phyloP scores from a whole-genome alignment of 2,113 vertebrate species.

The Haemorhous mexicanus region DNA sequence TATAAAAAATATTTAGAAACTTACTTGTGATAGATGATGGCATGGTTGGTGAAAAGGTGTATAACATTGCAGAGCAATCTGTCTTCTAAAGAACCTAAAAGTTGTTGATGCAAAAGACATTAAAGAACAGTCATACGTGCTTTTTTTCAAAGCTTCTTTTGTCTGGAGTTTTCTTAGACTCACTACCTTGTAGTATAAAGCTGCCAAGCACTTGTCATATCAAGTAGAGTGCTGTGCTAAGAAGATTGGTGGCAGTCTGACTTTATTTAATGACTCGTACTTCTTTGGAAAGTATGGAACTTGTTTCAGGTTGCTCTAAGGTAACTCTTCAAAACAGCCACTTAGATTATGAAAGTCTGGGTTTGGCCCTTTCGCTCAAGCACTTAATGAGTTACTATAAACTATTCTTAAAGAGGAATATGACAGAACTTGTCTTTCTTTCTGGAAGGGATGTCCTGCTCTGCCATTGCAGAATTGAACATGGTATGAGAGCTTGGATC shows the following conservation, averaged over 20 bases:
- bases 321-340: neutral
- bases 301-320: neutral
- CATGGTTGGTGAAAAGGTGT: neutral
- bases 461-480: neutral
- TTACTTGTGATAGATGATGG: neutral
- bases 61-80: neutral
- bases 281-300: neutral
- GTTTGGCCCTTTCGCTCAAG: neutral
- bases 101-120: neutral
- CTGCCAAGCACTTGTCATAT: neutral
- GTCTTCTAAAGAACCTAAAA: neutral
- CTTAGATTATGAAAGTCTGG: neutral
- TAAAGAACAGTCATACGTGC: neutral
- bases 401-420: neutral
- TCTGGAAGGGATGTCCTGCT: neutral
- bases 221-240: neutral
- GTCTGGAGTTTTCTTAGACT: neutral
- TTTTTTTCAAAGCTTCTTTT: neutral
- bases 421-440: neutral
- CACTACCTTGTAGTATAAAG: neutral
- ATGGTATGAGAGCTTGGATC: neutral
- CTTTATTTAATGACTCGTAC: neutral
- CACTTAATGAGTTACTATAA: neutral
- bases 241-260: neutral
- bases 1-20: neutral